Evolutionary conservation across 2,113 vertebrate genomes (phyloP).

Genomic region (Dicrurus megarhynchus): DNA sequence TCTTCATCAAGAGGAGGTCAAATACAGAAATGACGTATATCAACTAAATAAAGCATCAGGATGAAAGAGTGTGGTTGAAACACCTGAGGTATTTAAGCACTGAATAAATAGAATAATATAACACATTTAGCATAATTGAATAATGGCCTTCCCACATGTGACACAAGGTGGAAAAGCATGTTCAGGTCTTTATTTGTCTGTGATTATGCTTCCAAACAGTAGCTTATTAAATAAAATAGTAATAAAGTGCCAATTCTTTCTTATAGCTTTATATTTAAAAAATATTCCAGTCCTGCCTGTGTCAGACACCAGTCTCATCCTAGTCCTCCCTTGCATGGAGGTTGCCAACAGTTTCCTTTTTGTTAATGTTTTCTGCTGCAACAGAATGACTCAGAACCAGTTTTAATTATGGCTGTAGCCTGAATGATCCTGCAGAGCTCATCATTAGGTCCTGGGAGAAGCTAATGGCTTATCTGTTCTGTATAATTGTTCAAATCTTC

Average conservation of each 20-base stretch:
- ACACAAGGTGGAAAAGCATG: background rate
- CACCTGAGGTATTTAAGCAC: background rate
- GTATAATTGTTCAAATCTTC: background rate
- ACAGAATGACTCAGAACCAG: background rate
- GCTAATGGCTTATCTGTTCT: constrained; percentile 21
- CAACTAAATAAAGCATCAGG: background rate
- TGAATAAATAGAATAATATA: background rate
- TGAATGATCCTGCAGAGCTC: background rate
- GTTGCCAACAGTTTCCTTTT: background rate
- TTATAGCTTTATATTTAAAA: background rate
- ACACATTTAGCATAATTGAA: background rate
- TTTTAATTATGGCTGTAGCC: background rate
- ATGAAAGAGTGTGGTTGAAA: background rate
- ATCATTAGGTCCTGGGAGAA: background rate
- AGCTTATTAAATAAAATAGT: background rate
- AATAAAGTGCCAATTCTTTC: background rate
- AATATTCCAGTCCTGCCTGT: background rate
- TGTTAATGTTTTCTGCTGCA: background rate
- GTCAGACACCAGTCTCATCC: background rate
- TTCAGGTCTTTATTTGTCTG: background rate
- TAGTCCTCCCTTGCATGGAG: background rate
- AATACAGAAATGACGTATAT: background rate
- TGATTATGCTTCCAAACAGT: background rate
- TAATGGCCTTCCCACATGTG: background rate
- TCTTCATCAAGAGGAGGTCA: background rate